Evolutionary conservation across 2,113 vertebrate genomes (phyloP).

Genomic region (Albula goreensis): DNA sequence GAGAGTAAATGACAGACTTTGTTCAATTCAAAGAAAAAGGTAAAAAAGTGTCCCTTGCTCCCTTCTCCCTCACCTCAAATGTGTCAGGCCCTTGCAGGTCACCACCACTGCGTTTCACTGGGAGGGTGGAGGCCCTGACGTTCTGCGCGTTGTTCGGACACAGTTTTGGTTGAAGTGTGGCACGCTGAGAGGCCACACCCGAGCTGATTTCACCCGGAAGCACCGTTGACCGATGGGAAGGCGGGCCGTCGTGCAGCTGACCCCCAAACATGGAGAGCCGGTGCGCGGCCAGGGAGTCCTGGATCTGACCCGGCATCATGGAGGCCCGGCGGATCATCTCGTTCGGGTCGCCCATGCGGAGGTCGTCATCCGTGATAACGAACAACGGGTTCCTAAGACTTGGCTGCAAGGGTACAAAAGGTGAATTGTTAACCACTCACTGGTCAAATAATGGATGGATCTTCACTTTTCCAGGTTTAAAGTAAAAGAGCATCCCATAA

Average conservation of each 20-base stretch:
- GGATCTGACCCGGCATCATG: slow-evolving; percentile 76
- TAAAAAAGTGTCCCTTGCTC: too few species aligned
- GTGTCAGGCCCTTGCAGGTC: slow-evolving; percentile 68
- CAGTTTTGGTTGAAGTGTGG: slow-evolving; percentile 58
- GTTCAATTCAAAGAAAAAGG: not conserved
- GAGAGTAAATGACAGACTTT: not conserved
- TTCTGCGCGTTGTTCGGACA: accelerated
- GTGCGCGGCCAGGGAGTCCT: slow-evolving; percentile 51
- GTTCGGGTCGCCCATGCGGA: slow-evolving; percentile 80
- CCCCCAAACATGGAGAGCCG: slow-evolving; percentile 72
- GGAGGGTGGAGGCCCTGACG: slow-evolving; percentile 60
- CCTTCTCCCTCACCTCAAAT: slow-evolving; percentile 65
- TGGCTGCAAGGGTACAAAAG: slow-evolving; percentile 59
- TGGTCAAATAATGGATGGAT: not conserved
- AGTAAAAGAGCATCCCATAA: not conserved
- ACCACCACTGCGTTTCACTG: slow-evolving; percentile 58
- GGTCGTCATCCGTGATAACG: slow-evolving; percentile 82
- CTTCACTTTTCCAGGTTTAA: too few species aligned
- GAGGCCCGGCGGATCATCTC: slow-evolving; percentile 86
- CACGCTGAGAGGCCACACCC: slow-evolving; percentile 25
- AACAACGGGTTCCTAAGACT: slow-evolving; percentile 46
- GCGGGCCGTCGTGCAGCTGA: slow-evolving; percentile 44
- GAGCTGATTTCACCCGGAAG: slow-evolving; percentile 70
- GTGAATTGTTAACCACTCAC: not conserved
- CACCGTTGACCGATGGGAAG: slow-evolving; percentile 66